Conservation (phyloP, 1,140 invertebrate genomes). For the Habropoda laboriosa region DNA sequence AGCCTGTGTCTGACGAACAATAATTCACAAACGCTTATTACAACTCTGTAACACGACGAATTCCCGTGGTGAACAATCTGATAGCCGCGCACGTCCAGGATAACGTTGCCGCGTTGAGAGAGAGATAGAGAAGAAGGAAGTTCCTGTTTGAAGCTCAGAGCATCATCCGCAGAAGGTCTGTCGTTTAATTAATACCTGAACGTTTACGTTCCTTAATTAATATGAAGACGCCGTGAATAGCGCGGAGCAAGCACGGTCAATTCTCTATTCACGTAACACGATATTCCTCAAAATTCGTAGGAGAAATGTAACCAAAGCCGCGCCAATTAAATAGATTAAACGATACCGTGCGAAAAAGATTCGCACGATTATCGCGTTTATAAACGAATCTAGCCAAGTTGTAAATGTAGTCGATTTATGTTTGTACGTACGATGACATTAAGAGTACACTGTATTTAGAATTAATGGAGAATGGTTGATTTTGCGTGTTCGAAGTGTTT, state of each 20-base stretch:
- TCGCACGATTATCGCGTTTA: background rate
- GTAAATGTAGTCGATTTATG: too few relatives aligned
- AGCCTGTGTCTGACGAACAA: background rate
- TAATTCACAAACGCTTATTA: background rate
- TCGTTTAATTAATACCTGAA: slow-evolving; percentile 32
- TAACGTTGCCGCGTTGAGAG: background rate
- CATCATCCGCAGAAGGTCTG: background rate
- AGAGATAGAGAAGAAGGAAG: background rate
- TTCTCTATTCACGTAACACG: slow-evolving; percentile 9
- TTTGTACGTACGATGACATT: too few relatives aligned
- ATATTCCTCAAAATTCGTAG: slow-evolving; percentile 1
- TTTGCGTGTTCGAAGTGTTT: too few relatives aligned
- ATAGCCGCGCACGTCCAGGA: background rate
- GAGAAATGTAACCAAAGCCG: background rate
- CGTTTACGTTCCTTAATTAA: slow-evolving; percentile 30
- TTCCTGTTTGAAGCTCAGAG: background rate
- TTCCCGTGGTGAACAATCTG: background rate
- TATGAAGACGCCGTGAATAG: background rate
- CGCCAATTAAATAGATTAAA: slow-evolving; percentile 16
- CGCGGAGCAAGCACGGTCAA: background rate
- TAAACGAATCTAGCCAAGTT: background rate
- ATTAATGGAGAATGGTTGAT: too few relatives aligned
- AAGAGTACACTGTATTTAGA: too few relatives aligned
- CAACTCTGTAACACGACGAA: background rate
- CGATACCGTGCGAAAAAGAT: background rate